Evolutionary conservation across 2,888 invertebrate genomes (phyloP).

Genomic region (Catotricha subobsoleta): DNA sequence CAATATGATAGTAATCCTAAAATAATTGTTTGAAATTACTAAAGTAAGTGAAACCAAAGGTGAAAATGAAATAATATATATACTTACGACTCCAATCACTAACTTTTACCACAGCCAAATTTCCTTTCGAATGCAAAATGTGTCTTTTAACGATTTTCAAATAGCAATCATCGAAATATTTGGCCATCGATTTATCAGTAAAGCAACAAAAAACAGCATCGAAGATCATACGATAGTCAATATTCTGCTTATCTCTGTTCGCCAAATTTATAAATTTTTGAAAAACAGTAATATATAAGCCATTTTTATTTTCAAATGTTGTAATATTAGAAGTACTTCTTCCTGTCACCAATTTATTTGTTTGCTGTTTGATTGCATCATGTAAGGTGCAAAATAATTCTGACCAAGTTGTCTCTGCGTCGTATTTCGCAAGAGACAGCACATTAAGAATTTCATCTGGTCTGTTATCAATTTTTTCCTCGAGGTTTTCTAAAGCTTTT

Average conservation of each 20-base stretch:
- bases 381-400: not conserved
- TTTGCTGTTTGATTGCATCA: not conserved
- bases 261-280: not conserved
- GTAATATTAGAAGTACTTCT: not conserved
- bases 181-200: not conserved
- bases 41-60: not conserved
- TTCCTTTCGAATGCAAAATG: slow-evolving; percentile 4
- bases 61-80: not conserved
- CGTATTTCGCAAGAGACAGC: not conserved
- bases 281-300: not conserved
- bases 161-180: slow-evolving; percentile 2
- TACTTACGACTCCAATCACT: slow-evolving; percentile 6
- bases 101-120: not conserved
- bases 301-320: not conserved
- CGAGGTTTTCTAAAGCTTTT: not conserved
- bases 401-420: not conserved
- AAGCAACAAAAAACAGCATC: slow-evolving; percentile 2
- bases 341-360: not conserved
- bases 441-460: not conserved
- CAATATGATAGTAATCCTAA: not conserved
- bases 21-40: no score
- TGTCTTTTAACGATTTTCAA: slow-evolving; percentile 3
- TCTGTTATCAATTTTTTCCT: not conserved
- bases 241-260: not conserved
- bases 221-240: not conserved